Base-by-base conservation (phyloP, 1,140 invertebrate genomes). In the Zaprionus capensis region DNA sequence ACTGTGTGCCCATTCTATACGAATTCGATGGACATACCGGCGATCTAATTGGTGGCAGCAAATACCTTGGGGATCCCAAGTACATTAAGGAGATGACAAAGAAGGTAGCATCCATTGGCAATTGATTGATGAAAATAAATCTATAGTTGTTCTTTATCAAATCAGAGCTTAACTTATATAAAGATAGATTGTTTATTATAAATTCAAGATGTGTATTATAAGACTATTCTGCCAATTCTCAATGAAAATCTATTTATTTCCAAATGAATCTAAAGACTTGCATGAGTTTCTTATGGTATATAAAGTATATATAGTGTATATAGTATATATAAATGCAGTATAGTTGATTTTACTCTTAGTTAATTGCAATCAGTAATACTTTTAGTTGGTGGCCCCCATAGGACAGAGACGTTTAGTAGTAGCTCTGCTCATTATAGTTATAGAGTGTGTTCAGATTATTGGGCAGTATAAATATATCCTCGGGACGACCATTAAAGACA, bases 401-500 rank as follows among this genome's bases (percentile, higher is more conserved):
- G n/a, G 0, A 51, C 5, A 1, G n/a, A 1, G 1, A 28, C 26
- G 7, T 12, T 85, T 34, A 90, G 62, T 90, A 90, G 65, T 90
- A 90, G 56, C 69, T 79, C 49, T 56, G 85, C 1, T 91, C 84
- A 51, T 90, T 79, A 58, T 85, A 91, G 9, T 90, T 78, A 61
- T 85, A 91, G 5, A 96, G 92, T 5, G 95, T 94, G 88, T 95
- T 95, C 78, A 96, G 96, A 4, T 95, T 95, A 80, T 95, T 95
- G 71, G 95, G 94, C 12, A 97, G 90, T 2, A 97, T 94, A 80
- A 95, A 97, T 38, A 97, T 94, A 71, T 96, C 95, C n/a, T 94
- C 94, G 0, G 96, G 96, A 87, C 95, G 95, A 4, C 97, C 97
- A 85, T 97, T 97, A 82, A 97, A 97, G 1, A 94, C 81, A 82